A percentile compares a stretch with the other conserved stretches of the same genome.
phyloP scores from a whole-genome alignment of 2,113 vertebrate genomes.

The Ardeotis arabs region DNA sequence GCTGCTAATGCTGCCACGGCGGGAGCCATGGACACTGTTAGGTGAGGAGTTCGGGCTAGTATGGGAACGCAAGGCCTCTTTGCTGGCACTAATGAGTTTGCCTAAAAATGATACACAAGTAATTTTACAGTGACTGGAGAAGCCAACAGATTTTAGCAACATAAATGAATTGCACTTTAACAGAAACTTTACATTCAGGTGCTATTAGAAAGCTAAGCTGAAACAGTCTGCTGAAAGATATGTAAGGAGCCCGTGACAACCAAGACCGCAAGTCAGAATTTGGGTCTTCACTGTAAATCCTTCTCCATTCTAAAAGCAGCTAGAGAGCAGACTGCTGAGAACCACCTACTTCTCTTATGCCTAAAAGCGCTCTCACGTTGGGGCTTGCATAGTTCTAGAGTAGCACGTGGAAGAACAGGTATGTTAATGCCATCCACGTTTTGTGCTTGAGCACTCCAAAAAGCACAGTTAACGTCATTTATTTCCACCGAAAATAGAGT shows the following conservation, averaged over 20 bases:
- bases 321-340: background rate
- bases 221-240: background rate
- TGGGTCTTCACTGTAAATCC: background rate
- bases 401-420: background rate
- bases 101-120: slow-evolving; percentile 72
- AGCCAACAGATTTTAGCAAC: background rate
- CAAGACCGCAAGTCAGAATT: background rate
- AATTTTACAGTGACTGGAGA: background rate
- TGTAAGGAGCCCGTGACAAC: background rate
- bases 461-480: background rate
- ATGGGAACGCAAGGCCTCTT: slow-evolving; percentile 82
- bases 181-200: background rate
- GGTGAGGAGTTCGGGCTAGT: slow-evolving; percentile 83
- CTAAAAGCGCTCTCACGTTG: background rate
- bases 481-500: background rate
- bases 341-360: background rate
- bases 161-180: background rate
- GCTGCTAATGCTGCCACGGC: slow-evolving; percentile 90
- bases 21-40: slow-evolving; percentile 80
- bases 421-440: background rate
- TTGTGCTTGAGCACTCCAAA: background rate
- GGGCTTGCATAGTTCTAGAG: background rate
- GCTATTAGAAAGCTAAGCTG: background rate
- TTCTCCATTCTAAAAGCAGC: background rate
- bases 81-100: slow-evolving; percentile 90